phyloP scores from a whole-genome alignment of 2,888 invertebrate species.

The Cheiracanthium punctorium region DNA sequence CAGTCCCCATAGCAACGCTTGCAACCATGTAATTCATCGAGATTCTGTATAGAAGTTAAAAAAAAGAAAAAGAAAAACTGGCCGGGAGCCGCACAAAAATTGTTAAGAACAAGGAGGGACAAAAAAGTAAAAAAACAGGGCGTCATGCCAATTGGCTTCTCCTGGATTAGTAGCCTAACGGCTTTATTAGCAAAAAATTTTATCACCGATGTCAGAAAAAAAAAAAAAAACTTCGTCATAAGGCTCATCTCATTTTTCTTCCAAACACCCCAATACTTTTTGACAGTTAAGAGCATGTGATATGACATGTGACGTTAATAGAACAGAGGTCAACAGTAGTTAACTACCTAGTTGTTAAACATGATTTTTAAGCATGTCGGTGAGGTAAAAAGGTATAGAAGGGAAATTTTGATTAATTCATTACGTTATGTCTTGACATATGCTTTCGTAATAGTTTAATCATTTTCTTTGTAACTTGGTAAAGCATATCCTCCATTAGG shows the following conservation, averaged over 20 bases:
- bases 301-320: slow-evolving; percentile 3
- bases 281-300: not conserved
- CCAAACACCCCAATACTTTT: too few relatives aligned
- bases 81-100: not conserved
- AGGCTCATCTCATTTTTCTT: not conserved
- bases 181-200: slow-evolving; percentile 31
- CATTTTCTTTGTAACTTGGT: not conserved
- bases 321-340: not conserved
- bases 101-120: slow-evolving; percentile 37
- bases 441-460: not conserved
- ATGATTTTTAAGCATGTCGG: not conserved
- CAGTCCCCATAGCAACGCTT: slow-evolving; percentile 44
- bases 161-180: slow-evolving; percentile 16
- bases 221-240: not conserved
- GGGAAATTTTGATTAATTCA: not conserved
- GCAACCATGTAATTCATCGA: slow-evolving; percentile 46
- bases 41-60: slow-evolving; percentile 9
- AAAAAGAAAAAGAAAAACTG: not conserved
- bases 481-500: too few relatives aligned
- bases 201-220: slow-evolving; percentile 9
- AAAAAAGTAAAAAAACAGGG: slow-evolving; percentile 21
- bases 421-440: not conserved
- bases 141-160: slow-evolving; percentile 51
- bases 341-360: slow-evolving; percentile 1
- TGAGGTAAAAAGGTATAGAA: not conserved